Evolutionary conservation across 2,888 invertebrate genomes (phyloP).

Genomic region (Plemyria rubiginata): DNA sequence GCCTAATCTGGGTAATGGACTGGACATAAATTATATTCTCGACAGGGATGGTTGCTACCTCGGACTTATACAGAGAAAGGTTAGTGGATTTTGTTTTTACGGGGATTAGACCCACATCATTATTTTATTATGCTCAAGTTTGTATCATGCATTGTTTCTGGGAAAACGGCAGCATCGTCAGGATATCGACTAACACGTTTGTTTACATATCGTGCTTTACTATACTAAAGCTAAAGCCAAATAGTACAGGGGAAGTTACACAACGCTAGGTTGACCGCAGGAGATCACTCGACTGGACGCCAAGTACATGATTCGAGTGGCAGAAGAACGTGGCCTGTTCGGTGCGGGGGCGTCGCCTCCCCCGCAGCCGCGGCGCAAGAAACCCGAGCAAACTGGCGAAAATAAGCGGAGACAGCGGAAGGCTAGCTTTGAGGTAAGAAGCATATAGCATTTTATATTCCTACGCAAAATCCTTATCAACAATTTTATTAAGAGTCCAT

Average conservation of each 20-base stretch:
- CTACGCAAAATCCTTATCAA: not conserved
- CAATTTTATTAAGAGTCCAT: too few species aligned
- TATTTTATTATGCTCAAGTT: too few species aligned
- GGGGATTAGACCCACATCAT: too few species aligned
- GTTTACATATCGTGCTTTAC: not conserved
- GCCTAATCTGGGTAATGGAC: constrained; percentile 79
- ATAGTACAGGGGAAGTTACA: constrained; percentile 39
- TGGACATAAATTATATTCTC: constrained; percentile 77
- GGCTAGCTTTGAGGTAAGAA: constrained; percentile 65
- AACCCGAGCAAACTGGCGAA: constrained; percentile 53
- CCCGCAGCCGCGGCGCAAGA: constrained; percentile 62
- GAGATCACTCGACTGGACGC: constrained; percentile 91
- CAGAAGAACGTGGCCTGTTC: constrained; percentile 91
- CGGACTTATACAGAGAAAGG: constrained; percentile 88
- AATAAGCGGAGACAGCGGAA: constrained; percentile 62
- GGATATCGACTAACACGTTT: too few species aligned
- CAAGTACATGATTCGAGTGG: constrained; percentile 93
- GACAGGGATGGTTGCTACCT: constrained; percentile 87
- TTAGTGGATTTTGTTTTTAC: constrained; percentile 47
- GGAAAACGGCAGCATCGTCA: too few species aligned
- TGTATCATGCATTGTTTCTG: too few species aligned
- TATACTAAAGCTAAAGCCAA: not conserved
- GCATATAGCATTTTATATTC: not conserved
- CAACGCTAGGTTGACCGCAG: constrained; percentile 68
- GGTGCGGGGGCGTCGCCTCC: constrained; percentile 77